Base-by-base conservation (phyloP, 1,140 invertebrate species). In the Carposina sasakii region DNA sequence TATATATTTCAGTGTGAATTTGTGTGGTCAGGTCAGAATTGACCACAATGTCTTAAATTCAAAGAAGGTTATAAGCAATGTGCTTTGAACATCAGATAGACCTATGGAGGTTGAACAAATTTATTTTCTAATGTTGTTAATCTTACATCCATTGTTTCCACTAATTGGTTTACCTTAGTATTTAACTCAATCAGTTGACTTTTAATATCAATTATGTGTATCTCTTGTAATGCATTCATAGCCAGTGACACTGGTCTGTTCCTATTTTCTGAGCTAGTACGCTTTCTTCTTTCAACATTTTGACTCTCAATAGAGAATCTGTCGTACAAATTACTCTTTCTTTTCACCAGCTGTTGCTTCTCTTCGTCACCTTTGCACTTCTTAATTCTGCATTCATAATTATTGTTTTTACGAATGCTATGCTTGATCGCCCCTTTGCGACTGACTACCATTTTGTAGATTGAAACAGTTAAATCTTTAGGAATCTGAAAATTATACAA, bases 391-490 rank as follows among this genome's bases (percentile, higher is more conserved):
- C 81, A 72, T 75, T 84, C 72, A 68, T 87, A 72, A 61, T 87
- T 78, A 68, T 86, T 66, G 61, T 85, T 67, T 61, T 83, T 78
- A 23, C 81, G 72, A 21, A 83, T 59, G 51, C 82, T 88, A 65
- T 79, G 81, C 48, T 83, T 86, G n/a, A n/a, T n/a, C 48, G 76
- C 83, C 57, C 89, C 88, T 55, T 89, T 90, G n/a, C 87, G 87
- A 41, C 90, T 89, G 0, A 88, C 89, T 0, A 93, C 92, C 53
- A 94, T 81, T 55, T 90, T 89, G 66, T 93, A 92, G 8, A 93
- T 88, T 36, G 88, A 89, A 22, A 89, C 76, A 57, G 93, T 89
- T 16, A 94, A 77, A 30, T 94, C 91, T 61, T 89, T 90, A 0
- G 93, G 93, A 50, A 95, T 87, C 85, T 86, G 57, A 21, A 71